Percentiles rank a stretch among this genome's conserved stretches.
Evolutionary conservation across 2,888 invertebrate genomes (phyloP).

Genomic region (Lochmaea capreae): DNA sequence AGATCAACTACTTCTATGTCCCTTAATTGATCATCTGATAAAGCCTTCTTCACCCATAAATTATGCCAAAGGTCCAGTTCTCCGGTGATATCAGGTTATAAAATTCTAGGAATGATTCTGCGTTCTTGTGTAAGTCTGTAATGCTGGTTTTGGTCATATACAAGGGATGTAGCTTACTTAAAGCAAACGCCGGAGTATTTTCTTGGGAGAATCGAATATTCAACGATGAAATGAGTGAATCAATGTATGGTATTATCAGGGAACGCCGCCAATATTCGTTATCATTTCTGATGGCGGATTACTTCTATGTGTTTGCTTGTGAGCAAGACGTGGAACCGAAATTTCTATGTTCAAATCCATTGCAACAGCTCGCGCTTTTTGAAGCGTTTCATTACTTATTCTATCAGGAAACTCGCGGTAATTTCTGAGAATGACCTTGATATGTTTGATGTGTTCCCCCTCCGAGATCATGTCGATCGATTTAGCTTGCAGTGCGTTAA

Average conservation of each 20-base stretch:
- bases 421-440: conserved; percentile 22
- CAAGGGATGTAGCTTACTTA: conserved; percentile 32
- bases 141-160: conserved; percentile 21
- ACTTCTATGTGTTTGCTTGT: conserved; percentile 26
- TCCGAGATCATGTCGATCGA: conserved; percentile 24
- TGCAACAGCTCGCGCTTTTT: conserved; percentile 23
- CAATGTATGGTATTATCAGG: conserved; percentile 33
- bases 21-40: too few species aligned
- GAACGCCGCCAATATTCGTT: too few species aligned
- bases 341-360: conserved; percentile 16
- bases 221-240: conserved; percentile 38
- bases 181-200: conserved; percentile 36
- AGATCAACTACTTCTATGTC: too few species aligned
- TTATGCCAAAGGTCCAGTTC: too few species aligned
- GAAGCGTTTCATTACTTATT: conserved; percentile 23
- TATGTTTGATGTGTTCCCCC: conserved; percentile 22
- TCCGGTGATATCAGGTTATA: too few species aligned
- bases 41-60: too few species aligned
- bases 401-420: conserved; percentile 14
- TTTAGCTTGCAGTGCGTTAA: conserved; percentile 48
- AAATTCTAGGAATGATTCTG: too few species aligned
- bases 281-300: conserved; percentile 39
- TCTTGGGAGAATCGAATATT: conserved; percentile 39
- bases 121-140: too few species aligned
- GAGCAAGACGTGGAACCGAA: conserved; percentile 23